Evolutionary conservation across 2,113 vertebrate species (phyloP).

Genomic region (Hydrolagus affinis): DNA sequence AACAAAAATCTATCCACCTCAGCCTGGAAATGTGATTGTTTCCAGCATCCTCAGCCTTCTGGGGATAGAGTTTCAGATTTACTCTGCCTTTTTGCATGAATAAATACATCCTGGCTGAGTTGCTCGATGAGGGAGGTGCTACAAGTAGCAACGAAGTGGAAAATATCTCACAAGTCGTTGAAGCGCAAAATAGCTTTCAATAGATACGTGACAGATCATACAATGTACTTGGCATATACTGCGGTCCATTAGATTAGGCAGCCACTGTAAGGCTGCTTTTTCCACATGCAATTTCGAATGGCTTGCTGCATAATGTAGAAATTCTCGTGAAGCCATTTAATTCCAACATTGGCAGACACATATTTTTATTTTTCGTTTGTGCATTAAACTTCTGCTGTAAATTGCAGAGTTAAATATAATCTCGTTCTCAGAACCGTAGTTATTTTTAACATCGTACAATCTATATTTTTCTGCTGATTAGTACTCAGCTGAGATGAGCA

Average conservation of each 20-base stretch:
- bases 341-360: background rate
- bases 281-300: background rate
- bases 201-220: background rate
- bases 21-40: too few species aligned
- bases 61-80: too few species aligned
- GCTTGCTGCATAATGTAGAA: background rate
- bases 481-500: too few species aligned
- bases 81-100: too few species aligned
- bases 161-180: background rate
- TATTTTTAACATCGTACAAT: background rate
- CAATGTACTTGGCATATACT: background rate
- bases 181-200: background rate
- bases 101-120: too few species aligned
- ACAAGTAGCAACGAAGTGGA: background rate
- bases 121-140: background rate
- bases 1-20: too few species aligned
- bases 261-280: background rate
- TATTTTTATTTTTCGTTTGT: background rate
- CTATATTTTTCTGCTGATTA: too few species aligned
- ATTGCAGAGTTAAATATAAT: background rate
- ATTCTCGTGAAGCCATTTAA: background rate
- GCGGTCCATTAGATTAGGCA: background rate
- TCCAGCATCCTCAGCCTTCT: too few species aligned
- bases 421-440: background rate
- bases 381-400: background rate